Evolutionary conservation across 1,140 invertebrate species (phyloP), one percentile per base, ranked within the genome.

Genomic region (Diachasma alloeum): DNA sequence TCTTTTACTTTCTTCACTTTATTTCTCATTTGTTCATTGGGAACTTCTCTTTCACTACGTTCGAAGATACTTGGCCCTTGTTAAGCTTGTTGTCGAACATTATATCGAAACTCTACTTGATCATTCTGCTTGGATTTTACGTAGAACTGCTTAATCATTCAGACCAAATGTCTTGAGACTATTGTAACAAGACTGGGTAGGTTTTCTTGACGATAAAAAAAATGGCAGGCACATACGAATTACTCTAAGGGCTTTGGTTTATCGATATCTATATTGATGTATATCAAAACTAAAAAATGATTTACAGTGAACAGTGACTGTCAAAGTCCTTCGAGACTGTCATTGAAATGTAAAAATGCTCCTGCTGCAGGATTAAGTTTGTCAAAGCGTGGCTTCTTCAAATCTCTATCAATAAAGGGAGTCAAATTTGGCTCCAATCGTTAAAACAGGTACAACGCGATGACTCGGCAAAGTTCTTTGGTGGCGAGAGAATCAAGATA

Each of bases 151-250:
- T 76, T 78, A 80, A 69, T 78, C 72, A 48, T 76, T 68, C 44
- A 77, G 81, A 84, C 81, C 80, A 82, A 87, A 88, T 88, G 81
- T 85, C 87, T 89, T 86, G 82, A 86, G 83, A 83, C 83, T 86
- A 87, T 80, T 84, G 85, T 83, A 88, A 88, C 83, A 88, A 85
- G 86, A 87, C 84, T 87, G 31, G 66, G n/a, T 68, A 68, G 66
- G 31, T 39, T 36, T 26, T 63, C 17, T 63, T 63, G 84, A 83
- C 87, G 84, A 85, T 81, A 87, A 88, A 82, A 87, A 82, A 68
- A 87, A 86, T 87, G 86, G 36, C 87, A 89, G 86, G 88, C 87
- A 90, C 87, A 88, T 88, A 88, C 86, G 86, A 87, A 84, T 89
- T 90, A 88, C 87, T 88, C 84, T 82, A 87, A 81, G 83, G 80